Evolutionary conservation across 2,797 vertebrate genomes (phyloP).

Genomic region (Semotilus atromaculatus): DNA sequence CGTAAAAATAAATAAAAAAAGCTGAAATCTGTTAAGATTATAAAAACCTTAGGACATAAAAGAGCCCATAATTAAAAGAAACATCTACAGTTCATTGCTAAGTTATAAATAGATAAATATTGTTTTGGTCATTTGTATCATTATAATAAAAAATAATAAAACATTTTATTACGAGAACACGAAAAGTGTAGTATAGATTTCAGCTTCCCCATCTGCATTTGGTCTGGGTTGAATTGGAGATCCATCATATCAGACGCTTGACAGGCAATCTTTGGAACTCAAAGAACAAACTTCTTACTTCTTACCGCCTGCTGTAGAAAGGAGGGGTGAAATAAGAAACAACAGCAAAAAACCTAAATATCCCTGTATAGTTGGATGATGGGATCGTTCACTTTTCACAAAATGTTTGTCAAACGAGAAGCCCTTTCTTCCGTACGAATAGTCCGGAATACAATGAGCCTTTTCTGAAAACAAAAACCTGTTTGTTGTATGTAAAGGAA

Average conservation of each 20-base stretch:
- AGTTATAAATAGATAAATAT: background rate
- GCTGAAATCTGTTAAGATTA: background rate
- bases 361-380: background rate
- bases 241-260: constrained; percentile 49
- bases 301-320: constrained; percentile 14
- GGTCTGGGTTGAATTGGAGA: constrained; percentile 24
- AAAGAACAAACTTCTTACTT: constrained; percentile 13
- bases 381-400: background rate
- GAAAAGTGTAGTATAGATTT: background rate
- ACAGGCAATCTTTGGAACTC: constrained; percentile 43
- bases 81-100: background rate
- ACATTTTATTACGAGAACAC: background rate
- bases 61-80: background rate
- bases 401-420: constrained; percentile 23
- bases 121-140: background rate
- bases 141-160: background rate
- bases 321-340: background rate
- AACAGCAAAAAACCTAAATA: constrained; percentile 1
- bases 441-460: background rate
- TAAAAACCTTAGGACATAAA: background rate
- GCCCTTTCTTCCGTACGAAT: constrained; percentile 1
- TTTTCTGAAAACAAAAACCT: constrained; percentile 24
- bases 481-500: constrained; percentile 24
- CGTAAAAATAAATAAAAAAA: background rate
- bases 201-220: background rate